Percentiles rank a stretch among this genome's conserved stretches.
phyloP scores from a whole-genome alignment of 2,113 vertebrate species.

The Crotalus horridus region DNA sequence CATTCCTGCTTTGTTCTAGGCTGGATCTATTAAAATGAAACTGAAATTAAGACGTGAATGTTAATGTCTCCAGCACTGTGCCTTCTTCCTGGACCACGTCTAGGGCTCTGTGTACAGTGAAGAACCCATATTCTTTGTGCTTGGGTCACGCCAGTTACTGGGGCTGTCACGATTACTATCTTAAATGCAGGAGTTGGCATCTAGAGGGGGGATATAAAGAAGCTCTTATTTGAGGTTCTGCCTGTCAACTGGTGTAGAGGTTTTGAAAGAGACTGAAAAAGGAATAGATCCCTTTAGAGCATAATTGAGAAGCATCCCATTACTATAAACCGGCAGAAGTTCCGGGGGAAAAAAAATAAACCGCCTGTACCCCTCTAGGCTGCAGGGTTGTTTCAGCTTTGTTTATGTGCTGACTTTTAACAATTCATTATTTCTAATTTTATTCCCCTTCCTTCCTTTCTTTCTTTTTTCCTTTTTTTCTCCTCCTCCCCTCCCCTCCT shows the following conservation, averaged over 20 bases:
- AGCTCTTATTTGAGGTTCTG: neutral
- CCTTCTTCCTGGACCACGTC: too few relatives aligned
- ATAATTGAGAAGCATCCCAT: conserved; percentile 4
- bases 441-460: neutral
- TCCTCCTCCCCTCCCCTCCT: neutral
- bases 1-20: too few relatives aligned
- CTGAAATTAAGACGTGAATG: too few relatives aligned
- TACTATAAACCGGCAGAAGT: neutral
- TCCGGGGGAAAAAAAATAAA: neutral
- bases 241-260: rapidly evolving
- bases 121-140: too few relatives aligned
- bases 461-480: neutral
- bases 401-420: neutral
- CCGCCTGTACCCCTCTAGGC: neutral
- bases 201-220: neutral
- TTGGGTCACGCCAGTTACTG: too few relatives aligned
- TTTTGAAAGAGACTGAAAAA: neutral
- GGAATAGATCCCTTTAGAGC: neutral
- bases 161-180: too few relatives aligned
- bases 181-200: neutral
- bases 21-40: too few relatives aligned
- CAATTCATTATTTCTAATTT: neutral
- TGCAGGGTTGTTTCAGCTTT: neutral
- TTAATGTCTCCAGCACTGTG: too few relatives aligned
- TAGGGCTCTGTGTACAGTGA: too few relatives aligned